Evolutionary conservation across 2,888 invertebrate genomes (phyloP).

Genomic region (Ceraclea dissimilis): DNA sequence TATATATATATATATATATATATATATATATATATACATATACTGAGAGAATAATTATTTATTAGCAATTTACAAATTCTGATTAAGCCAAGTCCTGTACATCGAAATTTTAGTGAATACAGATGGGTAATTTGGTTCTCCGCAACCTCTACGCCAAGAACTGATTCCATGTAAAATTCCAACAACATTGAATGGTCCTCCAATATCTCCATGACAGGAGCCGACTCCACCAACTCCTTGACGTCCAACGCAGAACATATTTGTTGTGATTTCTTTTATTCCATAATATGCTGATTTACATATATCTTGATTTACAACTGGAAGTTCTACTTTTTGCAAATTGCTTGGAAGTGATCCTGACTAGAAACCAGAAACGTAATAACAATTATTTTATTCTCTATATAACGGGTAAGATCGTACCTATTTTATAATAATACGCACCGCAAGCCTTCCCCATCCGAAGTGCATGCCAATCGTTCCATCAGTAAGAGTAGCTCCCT

Average conservation of each 20-base stretch:
- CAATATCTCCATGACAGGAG: constrained; percentile 51
- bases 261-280: constrained; percentile 33
- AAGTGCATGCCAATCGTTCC: constrained; percentile 39
- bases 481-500: constrained; percentile 30
- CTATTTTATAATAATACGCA: constrained; percentile 23
- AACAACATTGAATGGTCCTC: constrained; percentile 46
- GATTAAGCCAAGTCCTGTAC: constrained; percentile 36
- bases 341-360: constrained; percentile 18
- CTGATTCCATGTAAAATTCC: constrained; percentile 45
- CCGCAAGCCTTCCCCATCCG: constrained; percentile 38
- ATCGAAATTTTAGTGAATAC: constrained; percentile 44
- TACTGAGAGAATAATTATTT: no score
- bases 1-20: no score
- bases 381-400: not conserved
- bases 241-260: constrained; percentile 42
- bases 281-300: constrained; percentile 39
- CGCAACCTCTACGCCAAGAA: constrained; percentile 51
- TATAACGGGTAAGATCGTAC: no score
- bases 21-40: no score
- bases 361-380: constrained; percentile 3
- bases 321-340: constrained; percentile 37
- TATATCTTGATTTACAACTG: constrained; percentile 35
- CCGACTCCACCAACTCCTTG: constrained; percentile 36
- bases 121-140: constrained; percentile 45
- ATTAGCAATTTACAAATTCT: not conserved